Base-by-base conservation (phyloP, 2,113 vertebrate species). In the Xiphophorus couchianus region DNA sequence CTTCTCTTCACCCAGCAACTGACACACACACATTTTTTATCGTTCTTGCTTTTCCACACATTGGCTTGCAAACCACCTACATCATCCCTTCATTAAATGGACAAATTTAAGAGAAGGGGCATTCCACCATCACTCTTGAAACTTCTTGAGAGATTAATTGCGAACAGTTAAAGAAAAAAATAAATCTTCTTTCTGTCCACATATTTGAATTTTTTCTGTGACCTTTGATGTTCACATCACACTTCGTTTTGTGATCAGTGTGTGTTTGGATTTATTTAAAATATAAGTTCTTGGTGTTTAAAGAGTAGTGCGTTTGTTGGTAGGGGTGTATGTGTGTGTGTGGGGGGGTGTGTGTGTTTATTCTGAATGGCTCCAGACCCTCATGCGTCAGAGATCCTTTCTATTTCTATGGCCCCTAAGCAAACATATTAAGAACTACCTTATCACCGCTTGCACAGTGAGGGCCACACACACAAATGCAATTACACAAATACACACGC, bases 341-440 rank as follows among this genome's bases (percentile, higher is more conserved):
- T 44, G 72, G 75, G 15, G 1, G 15, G 22, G 10, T 48, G 64
- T 65, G 22, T 85, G 73, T 80, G 83, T 82, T 69, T 77, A 70
- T 86, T 84, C 68, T 75, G 66, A 77, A 62, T 73, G 84, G 80
- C 91, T 90, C 86, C 88, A 84, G 90, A 84, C 85, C 89, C 88
- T 93, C 90, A 76, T 94, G 90, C 93, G 93, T 94, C 94, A 94
- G 91, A 93, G 91, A 72, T 85, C 73, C 90, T 92, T 93, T 93
- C 88, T 93, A 69, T 92, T 69, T 74, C 78, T 88, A 85, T 88
- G 92, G 91, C 90, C 85, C 90, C 90, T 92, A 51, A 86, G 90
- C 92, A 95, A 95, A 95, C 92, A 94, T 91, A 94, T 95, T 95
- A 94, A 94, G 90, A 93, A 86, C 73, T 72, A 84, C 84, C 93